Evolutionary conservation across 2,797 vertebrate genomes (phyloP), one percentile per base, ranked within the genome.

Genomic region (Centroberyx gerrardi): DNA sequence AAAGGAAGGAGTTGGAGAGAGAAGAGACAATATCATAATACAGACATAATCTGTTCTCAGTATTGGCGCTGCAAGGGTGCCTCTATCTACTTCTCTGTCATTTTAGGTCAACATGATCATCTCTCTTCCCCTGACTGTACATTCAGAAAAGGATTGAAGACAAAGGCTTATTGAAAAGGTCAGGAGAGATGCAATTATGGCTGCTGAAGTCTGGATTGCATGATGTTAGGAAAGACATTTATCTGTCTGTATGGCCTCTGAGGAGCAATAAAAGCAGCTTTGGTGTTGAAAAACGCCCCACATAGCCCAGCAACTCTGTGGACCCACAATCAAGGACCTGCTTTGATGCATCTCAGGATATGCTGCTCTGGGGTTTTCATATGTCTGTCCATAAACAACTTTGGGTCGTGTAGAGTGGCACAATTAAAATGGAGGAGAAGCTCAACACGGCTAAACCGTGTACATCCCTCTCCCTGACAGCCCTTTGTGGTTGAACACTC

Each of bases 401-500:
- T 38, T 33, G 27, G n/a, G 8, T 63, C 0, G 22, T 62, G 64
- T 33, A 60, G 48, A 28, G 68, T 8, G 46, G 55, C 3, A 9
- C 72, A 83, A 76, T 88, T 82, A 88, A 80, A 78, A 62, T 1
- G 38, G 68, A 66, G 62, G 62, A 33, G 58, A 28, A 62, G 71
- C 53, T 8, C 44, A 72, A 63, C 62, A 36, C 27, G 55, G 17
- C 13, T 2, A 53, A 78, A 55, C 7, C 42, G 9, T 51, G 65
- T 27, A 66, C 38, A 2, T 76, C 52, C 74, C 33, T 58, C 10
- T 28, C 15, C 42, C 62, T 78, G 74, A 80, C 83, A 81, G 75
- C 61, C 68, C 84, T 86, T 82, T 86, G 87, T 81, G 74, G 72
- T 74, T 17, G 2, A 76, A 72, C 40, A 36, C 71, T 64, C 73